Evolutionary conservation across 2,888 invertebrate genomes (phyloP), one percentile per base, ranked within the genome.

Genomic region (Himalopsyche japonica): DNA sequence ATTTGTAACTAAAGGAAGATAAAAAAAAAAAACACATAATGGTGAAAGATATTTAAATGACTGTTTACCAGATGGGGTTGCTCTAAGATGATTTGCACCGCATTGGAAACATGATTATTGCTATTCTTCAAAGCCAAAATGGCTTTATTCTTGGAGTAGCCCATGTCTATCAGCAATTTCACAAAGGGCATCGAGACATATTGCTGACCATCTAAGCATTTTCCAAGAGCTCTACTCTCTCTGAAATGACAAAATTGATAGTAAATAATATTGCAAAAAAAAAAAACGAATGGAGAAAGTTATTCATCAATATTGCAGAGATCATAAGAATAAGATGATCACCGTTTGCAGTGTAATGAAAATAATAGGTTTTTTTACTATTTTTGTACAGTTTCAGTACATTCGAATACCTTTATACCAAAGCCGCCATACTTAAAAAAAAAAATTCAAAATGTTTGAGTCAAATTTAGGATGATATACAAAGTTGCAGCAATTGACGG

Each of bases 71-170:
- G 87, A n/a, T 93, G 91, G 0, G 94, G 94, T 86, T 94, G 92
- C 30, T 94, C 94, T 88, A 94, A 93, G 84, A 95, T 92, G 32
- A 93, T 90, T 88, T 94, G 90, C 43, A 96, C 92, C 37, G 96
- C 95, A 64, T 92, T 92, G 0, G 93, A 92, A n/a, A 95, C 92
- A 89, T 95, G 93, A 90, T 97, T 97, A 89, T 95, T 94, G 79
- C 94, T 90, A 88, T 93, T 93, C 86, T 93, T 91, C 37, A 97
- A 90, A 0, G 96, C 96, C 3, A 91, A 89, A 0, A 93, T 89
- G 0, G 95, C 94, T 8, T 93, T 89, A 7, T 93, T 91, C 27
- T 93, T 91, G 6, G 93, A 88, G 90, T 93, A 97, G 0, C 97
- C 97, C 96, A 97, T 96, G 64, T 92, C 93, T 43, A 92, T 90